Evolutionary conservation across 2,113 vertebrate genomes (phyloP).

Genomic region (Sceloporus undulatus): DNA sequence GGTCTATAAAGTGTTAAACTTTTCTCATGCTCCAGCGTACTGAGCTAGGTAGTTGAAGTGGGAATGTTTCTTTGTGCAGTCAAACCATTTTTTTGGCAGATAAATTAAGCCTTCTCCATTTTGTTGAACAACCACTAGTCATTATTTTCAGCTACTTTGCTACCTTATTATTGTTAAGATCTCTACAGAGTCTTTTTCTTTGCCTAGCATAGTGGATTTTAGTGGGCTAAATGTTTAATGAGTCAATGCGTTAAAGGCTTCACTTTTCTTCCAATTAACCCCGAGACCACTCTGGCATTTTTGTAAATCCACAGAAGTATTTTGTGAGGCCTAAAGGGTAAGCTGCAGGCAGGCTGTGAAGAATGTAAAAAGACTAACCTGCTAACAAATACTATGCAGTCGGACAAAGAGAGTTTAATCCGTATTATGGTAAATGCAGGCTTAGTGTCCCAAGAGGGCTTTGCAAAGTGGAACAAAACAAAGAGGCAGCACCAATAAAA

Average conservation of each 20-base stretch:
- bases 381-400: conserved; percentile 92
- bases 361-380: conserved; percentile 96
- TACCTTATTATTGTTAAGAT: conserved; percentile 79
- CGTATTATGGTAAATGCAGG: conserved; percentile 96
- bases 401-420: conserved; percentile 93
- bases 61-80: conserved; percentile 67
- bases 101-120: conserved; percentile 78
- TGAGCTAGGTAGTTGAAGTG: conserved; percentile 51
- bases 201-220: conserved; percentile 79
- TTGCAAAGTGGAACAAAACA: conserved; percentile 88
- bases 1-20: conserved; percentile 54
- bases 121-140: conserved; percentile 74
- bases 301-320: conserved; percentile 95
- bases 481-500: conserved; percentile 86
- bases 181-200: conserved; percentile 79
- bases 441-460: conserved; percentile 93
- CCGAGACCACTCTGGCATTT: conserved; percentile 90
- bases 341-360: conserved; percentile 89
- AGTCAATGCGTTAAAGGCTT: conserved; percentile 90
- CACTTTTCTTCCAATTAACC: conserved; percentile 98
- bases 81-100: conserved; percentile 61
- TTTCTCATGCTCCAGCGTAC: conserved; percentile 38
- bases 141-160: conserved; percentile 77
- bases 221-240: conserved; percentile 93
- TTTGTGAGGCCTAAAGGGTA: conserved; percentile 93